Conservation (phyloP, 2,797 vertebrate genomes). For the Enteromius anoplus region DNA sequence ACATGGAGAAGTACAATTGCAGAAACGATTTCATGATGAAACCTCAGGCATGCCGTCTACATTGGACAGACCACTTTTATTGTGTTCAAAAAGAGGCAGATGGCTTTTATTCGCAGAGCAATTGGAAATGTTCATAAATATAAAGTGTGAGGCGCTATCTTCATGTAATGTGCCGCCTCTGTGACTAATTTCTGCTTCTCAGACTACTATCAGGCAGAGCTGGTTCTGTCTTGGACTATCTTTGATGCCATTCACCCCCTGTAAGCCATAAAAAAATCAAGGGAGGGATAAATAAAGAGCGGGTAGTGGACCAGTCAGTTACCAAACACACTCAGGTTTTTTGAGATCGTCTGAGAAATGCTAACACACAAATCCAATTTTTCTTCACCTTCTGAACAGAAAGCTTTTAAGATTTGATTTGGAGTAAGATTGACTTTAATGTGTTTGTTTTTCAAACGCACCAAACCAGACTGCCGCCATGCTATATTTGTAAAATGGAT, state of each 20-base stretch:
- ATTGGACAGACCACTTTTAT: neutral
- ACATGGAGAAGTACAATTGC: constrained; percentile 2
- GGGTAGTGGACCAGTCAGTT: constrained; percentile 8
- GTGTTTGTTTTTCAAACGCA: constrained; percentile 16
- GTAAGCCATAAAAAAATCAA: constrained; percentile 13
- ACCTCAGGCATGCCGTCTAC: neutral
- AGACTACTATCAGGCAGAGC: neutral
- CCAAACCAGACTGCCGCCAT: constrained; percentile 37
- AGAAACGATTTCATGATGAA: constrained; percentile 15
- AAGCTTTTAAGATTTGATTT: constrained; percentile 34
- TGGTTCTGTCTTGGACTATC: constrained; percentile 24
- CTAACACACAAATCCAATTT: constrained; percentile 24
- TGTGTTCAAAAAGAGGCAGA: constrained; percentile 14
- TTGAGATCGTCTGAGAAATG: neutral
- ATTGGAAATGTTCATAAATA: constrained; percentile 28
- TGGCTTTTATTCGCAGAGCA: constrained; percentile 12
- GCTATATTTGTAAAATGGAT: constrained; percentile 53
- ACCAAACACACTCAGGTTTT: neutral
- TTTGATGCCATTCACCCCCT: neutral
- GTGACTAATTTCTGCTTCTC: constrained; percentile 14
- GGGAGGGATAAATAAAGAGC: constrained; percentile 6
- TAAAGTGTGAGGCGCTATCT: constrained; percentile 21
- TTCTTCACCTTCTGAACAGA: constrained; percentile 18
- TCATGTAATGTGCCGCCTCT: neutral
- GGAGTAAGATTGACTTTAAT: constrained; percentile 27